Evolutionary conservation across 2,113 vertebrate genomes (phyloP).

Genomic region (Plectropomus leopardus): DNA sequence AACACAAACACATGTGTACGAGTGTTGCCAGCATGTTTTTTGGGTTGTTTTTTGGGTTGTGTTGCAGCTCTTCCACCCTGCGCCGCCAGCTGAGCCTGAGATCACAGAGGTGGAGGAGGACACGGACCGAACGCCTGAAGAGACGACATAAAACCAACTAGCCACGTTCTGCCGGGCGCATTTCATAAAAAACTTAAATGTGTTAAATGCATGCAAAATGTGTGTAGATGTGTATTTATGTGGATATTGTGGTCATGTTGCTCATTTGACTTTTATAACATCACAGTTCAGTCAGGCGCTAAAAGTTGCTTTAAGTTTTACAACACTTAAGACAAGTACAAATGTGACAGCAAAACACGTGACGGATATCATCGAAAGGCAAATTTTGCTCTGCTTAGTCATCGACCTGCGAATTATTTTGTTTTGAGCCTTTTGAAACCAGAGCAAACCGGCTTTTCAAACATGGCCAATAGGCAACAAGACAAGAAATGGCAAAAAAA

Average conservation of each 20-base stretch:
- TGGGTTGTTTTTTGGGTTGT: neutral
- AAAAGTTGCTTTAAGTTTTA: neutral
- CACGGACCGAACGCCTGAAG: slow-evolving; percentile 4
- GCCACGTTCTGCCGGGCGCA: neutral
- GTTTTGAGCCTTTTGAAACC: too few species aligned
- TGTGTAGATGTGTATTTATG: neutral
- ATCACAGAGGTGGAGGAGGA: slow-evolving; percentile 68
- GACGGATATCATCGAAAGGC: neutral
- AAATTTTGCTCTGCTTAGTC: neutral
- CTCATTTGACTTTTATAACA: neutral
- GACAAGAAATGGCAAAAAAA: too few species aligned
- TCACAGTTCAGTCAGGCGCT: neutral
- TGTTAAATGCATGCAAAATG: neutral
- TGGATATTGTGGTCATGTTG: neutral
- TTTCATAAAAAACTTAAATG: neutral
- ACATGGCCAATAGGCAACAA: too few species aligned
- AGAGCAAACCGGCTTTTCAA: too few species aligned
- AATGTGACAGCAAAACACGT: neutral
- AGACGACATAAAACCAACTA: neutral
- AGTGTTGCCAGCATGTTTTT: too few species aligned
- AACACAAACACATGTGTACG: too few species aligned
- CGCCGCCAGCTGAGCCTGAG: slow-evolving; percentile 27
- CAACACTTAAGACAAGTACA: neutral
- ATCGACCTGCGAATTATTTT: neutral
- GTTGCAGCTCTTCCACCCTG: slow-evolving; percentile 45